Base-by-base conservation (phyloP, 1,140 invertebrate species). In the Zaprionus kolodkinae region DNA sequence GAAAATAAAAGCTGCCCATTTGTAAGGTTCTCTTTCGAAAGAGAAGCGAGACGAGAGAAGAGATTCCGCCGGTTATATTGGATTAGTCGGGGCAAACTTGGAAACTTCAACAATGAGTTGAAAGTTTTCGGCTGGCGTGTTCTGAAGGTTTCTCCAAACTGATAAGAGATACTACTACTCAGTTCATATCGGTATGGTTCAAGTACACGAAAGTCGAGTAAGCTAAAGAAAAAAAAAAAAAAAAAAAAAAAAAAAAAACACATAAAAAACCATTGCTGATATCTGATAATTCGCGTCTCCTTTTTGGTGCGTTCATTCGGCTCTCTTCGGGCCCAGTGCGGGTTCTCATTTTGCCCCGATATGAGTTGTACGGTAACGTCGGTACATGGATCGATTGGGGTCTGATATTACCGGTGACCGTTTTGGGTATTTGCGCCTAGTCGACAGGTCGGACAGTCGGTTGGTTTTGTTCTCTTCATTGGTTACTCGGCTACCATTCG, bases 321-420 rank as follows among this genome's bases (percentile, higher is more conserved):
- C 25, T 59, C 59, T 70, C 50, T 55, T 69, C 36, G 36, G 17
- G 45, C 45, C 21, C 45, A 0, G n/a, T 50, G 45, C 6, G 10
- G 17, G 45, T 48, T 4, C 38, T 27, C 38, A 55, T 65, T 43
- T 40, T 21, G 15, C 3, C 17, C 15, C 52, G 25, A 65, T 21
- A n/a, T 48, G 13, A n/a, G n/a, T 56, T 27, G 17, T 33, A 17
- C 33, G 12, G 27, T 21, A 21, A 1, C 27, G 27, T 33, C 12
- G 7, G 7, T 25, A 35, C 12, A 43, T 36, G 55, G 64, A 68
- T 72, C 63, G 70, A 60, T 73, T 61, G 71, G 11, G n/a, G n/a
- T 67, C 68, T 74, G 50, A 62, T 56, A 60, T 60, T 61, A 38
- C 30, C 17, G 56, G 11, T 43, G 27, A 35, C 65, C 36, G 25